Base-by-base conservation (phyloP, 2,113 vertebrate genomes). In the Gymnobelideus leadbeateri region DNA sequence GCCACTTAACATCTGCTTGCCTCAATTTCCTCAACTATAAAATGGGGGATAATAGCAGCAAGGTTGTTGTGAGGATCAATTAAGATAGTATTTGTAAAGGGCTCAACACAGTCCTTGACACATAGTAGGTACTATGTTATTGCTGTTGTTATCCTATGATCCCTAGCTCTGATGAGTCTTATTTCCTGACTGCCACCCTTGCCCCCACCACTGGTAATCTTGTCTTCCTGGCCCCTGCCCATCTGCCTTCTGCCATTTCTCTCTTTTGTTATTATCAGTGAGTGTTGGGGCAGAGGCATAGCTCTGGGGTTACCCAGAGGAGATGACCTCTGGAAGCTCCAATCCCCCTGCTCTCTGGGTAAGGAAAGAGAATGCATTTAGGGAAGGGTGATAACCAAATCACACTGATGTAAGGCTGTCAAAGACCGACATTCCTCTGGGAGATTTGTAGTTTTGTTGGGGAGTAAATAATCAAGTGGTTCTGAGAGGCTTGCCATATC, bases 21-120 rank as follows among this genome's bases (percentile, higher is more conserved):
- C 92, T 96, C 23, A 68, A n/a, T 91, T 89, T 89, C n/a, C 46
- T 94, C 51, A 91, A 5, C 50, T 2, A 1, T 92, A 94, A 92
- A 91, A 43, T 89, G 46, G 8, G 16, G 43, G 68, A 89, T 92
- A 55, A 53, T 91, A 92, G 92, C 16, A n/a, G 37, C 68, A 52
- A 51, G 52, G n/a, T 90, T 1, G 0, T 5, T 55, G 91, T 47
- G 47, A 93, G 14, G 26, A 55, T 46, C 92, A 89, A 91, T 37
- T 89, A 91, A 95, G 28, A 96, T 91, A 28, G 92, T 84, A 11
- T 43, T 89, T 51, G 8, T 53, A 46, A 93, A 53, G 43, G 23
- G 51, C 51, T 50, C 47, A 3, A 49, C 50, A n/a, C 7, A 43
- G 19, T 51, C 1, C 14, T 14, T 77, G 37, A 77, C 28, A 57